Conservation (phyloP, 2,888 invertebrate species). For the Sinotaia quadrata region DNA sequence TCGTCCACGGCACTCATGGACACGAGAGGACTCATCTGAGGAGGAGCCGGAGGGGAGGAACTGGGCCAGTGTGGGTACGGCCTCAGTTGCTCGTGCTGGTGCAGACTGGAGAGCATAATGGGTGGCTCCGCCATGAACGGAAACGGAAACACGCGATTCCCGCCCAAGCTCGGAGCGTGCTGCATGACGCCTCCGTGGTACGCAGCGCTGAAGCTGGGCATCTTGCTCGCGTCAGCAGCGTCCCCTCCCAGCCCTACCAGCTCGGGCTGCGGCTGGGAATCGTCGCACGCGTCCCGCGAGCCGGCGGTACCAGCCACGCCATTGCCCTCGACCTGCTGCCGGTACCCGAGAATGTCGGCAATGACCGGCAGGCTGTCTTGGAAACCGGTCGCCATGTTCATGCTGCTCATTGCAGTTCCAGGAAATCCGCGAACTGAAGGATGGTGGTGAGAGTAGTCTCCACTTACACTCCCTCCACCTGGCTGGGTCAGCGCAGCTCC, state of each 20-base stretch:
- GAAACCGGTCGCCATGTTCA: neutral
- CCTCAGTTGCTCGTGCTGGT: constrained; percentile 46
- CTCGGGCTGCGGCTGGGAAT: neutral
- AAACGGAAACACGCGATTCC: constrained; percentile 54
- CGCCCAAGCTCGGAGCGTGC: constrained; percentile 1
- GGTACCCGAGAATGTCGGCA: constrained; percentile 36
- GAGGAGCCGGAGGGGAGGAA: constrained; percentile 8
- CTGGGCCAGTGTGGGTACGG: constrained; percentile 47
- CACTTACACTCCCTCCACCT: neutral
- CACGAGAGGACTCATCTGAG: constrained; percentile 12
- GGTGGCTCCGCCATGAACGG: constrained; percentile 60
- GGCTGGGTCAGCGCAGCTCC: neutral
- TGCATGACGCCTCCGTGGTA: neutral
- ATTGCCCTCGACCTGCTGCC: constrained; percentile 16
- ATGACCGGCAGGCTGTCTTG: constrained; percentile 40
- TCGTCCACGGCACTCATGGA: constrained; percentile 37
- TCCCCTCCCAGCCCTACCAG: neutral
- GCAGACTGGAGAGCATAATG: constrained; percentile 51
- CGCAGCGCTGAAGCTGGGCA: neutral
- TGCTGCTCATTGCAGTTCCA: neutral
- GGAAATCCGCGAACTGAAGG: neutral
- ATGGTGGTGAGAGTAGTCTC: neutral
- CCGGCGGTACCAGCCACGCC: constrained; percentile 3
- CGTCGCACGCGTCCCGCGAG: constrained; percentile 5
- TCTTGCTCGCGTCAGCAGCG: neutral